Conservation (phyloP, 2,797 vertebrate genomes). For the Poeciliopsis gracilis region DNA sequence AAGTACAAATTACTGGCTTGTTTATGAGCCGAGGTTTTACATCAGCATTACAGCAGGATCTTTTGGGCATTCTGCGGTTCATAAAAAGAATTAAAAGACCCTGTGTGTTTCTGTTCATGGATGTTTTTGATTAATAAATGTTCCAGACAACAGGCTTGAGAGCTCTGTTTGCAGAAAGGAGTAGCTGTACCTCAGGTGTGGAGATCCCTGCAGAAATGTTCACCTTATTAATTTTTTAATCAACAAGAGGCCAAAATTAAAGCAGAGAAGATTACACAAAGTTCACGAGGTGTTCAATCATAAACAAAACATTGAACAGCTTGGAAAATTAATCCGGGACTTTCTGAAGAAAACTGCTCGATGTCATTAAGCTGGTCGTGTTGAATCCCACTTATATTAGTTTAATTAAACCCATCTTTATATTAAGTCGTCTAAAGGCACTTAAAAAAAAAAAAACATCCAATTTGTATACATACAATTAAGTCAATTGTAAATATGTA, state of each 20-base stretch:
- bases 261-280: conserved; percentile 6
- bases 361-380: neutral
- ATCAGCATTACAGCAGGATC: conserved; percentile 35
- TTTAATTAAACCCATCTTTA: neutral
- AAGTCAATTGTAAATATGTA: neutral
- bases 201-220: conserved; percentile 1
- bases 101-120: conserved; percentile 3
- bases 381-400: neutral
- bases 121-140: conserved; percentile 10
- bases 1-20: conserved; percentile 48
- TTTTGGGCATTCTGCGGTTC: conserved; percentile 27
- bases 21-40: conserved; percentile 45
- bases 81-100: conserved; percentile 16
- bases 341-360: neutral
- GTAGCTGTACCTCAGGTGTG: conserved; percentile 7
- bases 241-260: conserved; percentile 3
- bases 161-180: conserved; percentile 10
- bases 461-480: neutral
- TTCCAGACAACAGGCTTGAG: conserved; percentile 10
- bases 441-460: neutral
- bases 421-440: neutral
- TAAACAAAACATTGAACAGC: conserved; percentile 7
- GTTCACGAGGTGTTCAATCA: conserved; percentile 6
- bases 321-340: conserved; percentile 12
- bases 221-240: conserved; percentile 1